Base-by-base conservation (phyloP, 2,797 vertebrate genomes). In the Harpagifer antarcticus region DNA sequence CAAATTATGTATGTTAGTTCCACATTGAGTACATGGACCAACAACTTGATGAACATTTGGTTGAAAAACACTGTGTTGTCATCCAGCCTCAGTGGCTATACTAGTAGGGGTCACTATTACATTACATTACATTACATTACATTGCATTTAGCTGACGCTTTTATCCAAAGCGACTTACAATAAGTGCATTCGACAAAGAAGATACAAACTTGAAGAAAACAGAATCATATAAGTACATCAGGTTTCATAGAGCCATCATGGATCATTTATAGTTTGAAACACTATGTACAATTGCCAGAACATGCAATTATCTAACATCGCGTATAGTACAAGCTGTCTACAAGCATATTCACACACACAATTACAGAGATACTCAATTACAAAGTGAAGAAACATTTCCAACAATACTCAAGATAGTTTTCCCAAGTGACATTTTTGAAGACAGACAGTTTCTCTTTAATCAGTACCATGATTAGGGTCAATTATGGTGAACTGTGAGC, bases 391-490 rank as follows among this genome's bases (percentile, higher is more conserved):
- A 40, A 2, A 40, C 31, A 27, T 60, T 54, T 16, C 9, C 40
- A 17, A 45, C 20, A 31, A 56, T 40, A 20, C 16, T 9, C 16
- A 48, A 23, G 40, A 19, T 44, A 44, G 7, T 17, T 47, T 45
- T 47, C 44, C 11, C 58, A 16, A 19, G 55, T 42, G n/a, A 19
- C 11, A 20, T 65, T 66, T 44, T 37, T 50, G 5, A 47, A 53
- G 54, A 59, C 40, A 58, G 37, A 44, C 27, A 57, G 17, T 14
- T n/a, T n/a, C 2, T 50, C 47, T 54, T 47, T 27, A 37, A 13
- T 54, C 14, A 54, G 54, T 52, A 70, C 17, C 49, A 17, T 7
- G 9, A 62, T 55, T 76, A 76, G 63, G 54, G 20, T 19, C 64
- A 62, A 62, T 63, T 64, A 57, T 52, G 23, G 63, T 69, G 54